Base-by-base conservation (phyloP, 2,888 invertebrate genomes). In the Drosophila planitibia region DNA sequence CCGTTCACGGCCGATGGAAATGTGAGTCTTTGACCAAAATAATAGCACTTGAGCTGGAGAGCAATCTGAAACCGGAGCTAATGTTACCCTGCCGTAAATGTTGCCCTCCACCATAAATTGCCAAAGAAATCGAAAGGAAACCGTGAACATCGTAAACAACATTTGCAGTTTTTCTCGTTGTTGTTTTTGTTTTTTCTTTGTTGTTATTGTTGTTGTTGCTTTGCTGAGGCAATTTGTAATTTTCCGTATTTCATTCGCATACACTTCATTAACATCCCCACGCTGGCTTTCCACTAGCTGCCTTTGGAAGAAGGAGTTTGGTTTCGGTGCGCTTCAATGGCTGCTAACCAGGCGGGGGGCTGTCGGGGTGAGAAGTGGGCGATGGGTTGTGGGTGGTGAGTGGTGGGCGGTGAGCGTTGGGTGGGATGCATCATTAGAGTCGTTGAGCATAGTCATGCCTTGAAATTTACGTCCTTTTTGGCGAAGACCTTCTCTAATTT, bases 351-450 rank as follows among this genome's bases (percentile, higher is more conserved):
- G 76, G 75, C 61, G 51, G 76, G 76, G 58, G 55, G 62, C 51
- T 47, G 63, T 35, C 28, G 47, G 66, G 61, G 47, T 25, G 25
- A 16, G 9, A 25, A 25, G 41, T 12, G 10, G 41, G 39, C 39
- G 19, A 10, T 41, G 37, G 37, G 62, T 32, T 44, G 39, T 35
- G 35, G 54, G 22, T 14, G 16, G 47, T 54, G 54, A 37, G 35
- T 16, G 47, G 39, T 28, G 33, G 60, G 19, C 2, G 52, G 22
- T 32, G 19, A 30, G 57, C 49, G 19, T 62, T 68, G 79, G 82
- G 70, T 90, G 88, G 84, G 85, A 82, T 85, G 90, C 90, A 91
- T 92, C 91, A 91, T 92, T 92, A 91, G 83, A 91, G 90, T 85
- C 89, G 88, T 81, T 77, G 79, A 84, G 82, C 83, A 83, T 78